These are phyloP conservation scores for Iphiclides podalirius DNA, from an alignment of 2,888 invertebrate species.

Conservation along the genomic window DNA sequence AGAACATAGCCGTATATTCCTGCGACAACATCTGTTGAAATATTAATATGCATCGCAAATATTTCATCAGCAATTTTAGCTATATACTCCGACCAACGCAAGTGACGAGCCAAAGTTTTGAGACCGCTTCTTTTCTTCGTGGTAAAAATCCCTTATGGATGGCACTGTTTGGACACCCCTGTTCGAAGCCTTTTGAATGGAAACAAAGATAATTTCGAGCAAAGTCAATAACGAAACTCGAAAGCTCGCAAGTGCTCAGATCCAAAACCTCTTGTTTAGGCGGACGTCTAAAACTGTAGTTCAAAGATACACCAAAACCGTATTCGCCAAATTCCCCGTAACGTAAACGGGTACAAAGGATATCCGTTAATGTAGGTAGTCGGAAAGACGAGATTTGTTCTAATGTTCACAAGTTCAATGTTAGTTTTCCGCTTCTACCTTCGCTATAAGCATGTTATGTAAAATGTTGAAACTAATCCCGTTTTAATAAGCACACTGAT, in stretches of 20 bases:
- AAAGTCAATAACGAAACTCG: constrained; percentile 20
- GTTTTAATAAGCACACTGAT: no score
- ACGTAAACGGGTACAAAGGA: constrained; percentile 6
- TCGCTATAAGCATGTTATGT: background rate
- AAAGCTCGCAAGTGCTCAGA: constrained; percentile 14
- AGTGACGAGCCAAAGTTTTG: no score
- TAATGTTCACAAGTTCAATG: constrained; percentile 7
- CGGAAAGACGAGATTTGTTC: constrained; percentile 8
- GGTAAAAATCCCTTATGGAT: no score
- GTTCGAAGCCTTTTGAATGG: constrained; percentile 1
- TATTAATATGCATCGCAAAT: no score
- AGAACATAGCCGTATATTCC: no score
- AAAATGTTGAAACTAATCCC: no score
- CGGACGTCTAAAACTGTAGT: constrained; percentile 5
- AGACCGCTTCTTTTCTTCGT: no score
- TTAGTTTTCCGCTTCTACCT: background rate
- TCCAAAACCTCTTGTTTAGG: constrained; percentile 13
- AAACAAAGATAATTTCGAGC: constrained; percentile 20
- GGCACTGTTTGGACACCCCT: constrained; percentile 2
- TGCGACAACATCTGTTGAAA: no score
- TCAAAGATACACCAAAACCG: constrained; percentile 18
- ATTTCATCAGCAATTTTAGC: no score
- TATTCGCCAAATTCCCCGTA: constrained; percentile 12
- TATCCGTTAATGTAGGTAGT: constrained; percentile 7
- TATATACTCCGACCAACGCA: no score